Evolutionary conservation across 2,797 vertebrate species (phyloP), one percentile per base, ranked within the genome.

Genomic region (Enteromius viviparus): DNA sequence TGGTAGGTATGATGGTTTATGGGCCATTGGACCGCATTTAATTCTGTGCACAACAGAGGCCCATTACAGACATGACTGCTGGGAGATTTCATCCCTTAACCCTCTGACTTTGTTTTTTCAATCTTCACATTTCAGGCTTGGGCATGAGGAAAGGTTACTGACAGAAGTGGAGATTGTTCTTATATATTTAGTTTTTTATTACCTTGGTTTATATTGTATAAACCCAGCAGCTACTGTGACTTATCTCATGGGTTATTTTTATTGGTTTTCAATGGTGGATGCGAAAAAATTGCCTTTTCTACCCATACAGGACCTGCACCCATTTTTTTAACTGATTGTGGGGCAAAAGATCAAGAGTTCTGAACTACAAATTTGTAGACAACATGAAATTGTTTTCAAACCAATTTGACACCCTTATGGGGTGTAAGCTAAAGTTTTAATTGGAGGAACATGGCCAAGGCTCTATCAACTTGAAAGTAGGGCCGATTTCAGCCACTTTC

Each of bases 1-100:
- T 37, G 75, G 65, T 53, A 72, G 69, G 60, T 83, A 85, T 88
- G 78, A 76, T 83, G 68, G 77, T 83, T 88, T 85, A 85, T 86
- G 81, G 77, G 71, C 85, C 76, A 87, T 79, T 84, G 81, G 77
- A 72, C 62, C 69, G 74, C 81, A 84, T 84, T 85, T 85, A 85
- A 85, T 85, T 85, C 71, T 53, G 32, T 62, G 11, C 76, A 76
- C 78, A 85, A 80, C 76, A 85, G 69, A 80, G 66, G 45, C 65
- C 49, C 37, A 86, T 85, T 88, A 81, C 14, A 60, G 80, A 40
- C 77, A 47, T 74, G 80, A 74, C 74, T 66, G 77, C 72, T 65
- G 65, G 64, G 34, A 70, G 77, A 68, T 65, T 71, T 83, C 34
- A 72, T 83, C 81, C 51, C 37, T 75, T 84, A 78, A 78, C 62